Base-by-base conservation (phyloP, 2,113 vertebrate genomes). In the Pimephales promelas region DNA sequence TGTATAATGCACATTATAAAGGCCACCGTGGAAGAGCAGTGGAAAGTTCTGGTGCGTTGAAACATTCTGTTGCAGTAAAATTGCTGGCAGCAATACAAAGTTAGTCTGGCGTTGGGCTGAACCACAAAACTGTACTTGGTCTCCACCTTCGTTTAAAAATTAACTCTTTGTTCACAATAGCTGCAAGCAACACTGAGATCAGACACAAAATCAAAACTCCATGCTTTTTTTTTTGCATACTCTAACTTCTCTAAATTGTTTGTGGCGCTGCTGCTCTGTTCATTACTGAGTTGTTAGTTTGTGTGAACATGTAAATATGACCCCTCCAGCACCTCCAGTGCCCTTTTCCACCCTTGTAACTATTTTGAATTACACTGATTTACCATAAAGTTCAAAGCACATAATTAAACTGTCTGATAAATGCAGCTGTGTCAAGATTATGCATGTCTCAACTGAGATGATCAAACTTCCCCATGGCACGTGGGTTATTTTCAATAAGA, bases 381-480 rank as follows among this genome's bases (percentile, higher is more conserved):
- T 62, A 61, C 36, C 76, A 59, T 13, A 59, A 40, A 34, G 56
- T 57, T 77, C 11, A 59, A n/a, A 77, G 7, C 34, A 40, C 74
- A 45, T 79, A 79, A 79, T 79, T 79, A 40, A 61, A 43, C n/a
- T 62, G 36, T 61, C 56, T 24, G 56, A n/a, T 79, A 62, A 45
- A 62, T 62, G 4, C 56, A 26, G n/a, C 14, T 62, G 56, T 79
- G 56, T 79, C 56, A 43, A 34, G 56, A 45, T 78, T 78, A 45
- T 26, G 40, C 76, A 45, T 61, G 76, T 28, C 76, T 61, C 22
- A 26, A 45, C 34, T 18, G 14, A 45, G 18, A 18, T 28, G 43
- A 78, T 43, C 40, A 43, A 78, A 61, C 14, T 36, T 61, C 34
- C n/a, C 11, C 13, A 26, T 5, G 34, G 8, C 56, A 79, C 14